Conservation (phyloP, 2,797 vertebrate species). For the Arctocebus calabarensis region DNA sequence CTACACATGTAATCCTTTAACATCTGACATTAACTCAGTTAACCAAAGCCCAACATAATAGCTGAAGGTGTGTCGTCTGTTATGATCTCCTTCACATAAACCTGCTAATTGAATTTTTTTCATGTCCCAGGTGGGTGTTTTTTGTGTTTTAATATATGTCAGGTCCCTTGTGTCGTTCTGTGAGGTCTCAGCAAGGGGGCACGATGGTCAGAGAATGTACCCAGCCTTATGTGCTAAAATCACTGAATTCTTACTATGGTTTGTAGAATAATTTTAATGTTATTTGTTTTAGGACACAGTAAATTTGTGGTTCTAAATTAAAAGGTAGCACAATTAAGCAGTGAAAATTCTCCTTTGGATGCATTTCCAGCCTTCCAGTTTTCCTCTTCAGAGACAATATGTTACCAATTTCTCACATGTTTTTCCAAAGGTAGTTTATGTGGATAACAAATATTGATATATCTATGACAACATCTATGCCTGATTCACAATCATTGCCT, state of each 20-base stretch:
- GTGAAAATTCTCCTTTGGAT: background rate
- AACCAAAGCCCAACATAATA: background rate
- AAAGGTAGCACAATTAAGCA: background rate
- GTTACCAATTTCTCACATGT: background rate
- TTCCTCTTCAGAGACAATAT: background rate
- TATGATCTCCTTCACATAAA: slow-evolving; percentile 25
- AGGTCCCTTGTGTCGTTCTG: background rate
- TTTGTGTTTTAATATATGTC: slow-evolving; percentile 30
- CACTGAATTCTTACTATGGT: background rate
- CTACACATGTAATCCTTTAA: background rate
- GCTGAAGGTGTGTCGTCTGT: background rate
- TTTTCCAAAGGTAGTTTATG: background rate
- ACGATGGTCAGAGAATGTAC: background rate
- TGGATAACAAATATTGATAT: background rate
- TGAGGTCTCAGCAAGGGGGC: background rate
- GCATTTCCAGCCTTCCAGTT: background rate
- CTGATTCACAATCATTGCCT: no score
- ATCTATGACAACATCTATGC: background rate
- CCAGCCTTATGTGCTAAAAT: background rate
- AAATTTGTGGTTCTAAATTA: background rate
- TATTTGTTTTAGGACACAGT: background rate
- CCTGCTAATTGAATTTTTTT: background rate
- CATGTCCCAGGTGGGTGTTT: background rate
- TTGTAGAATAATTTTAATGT: background rate
- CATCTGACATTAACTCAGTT: background rate